These are phyloP conservation scores for Nesidiocoris tenuis DNA, from an alignment of 2,888 invertebrate species.

Conservation along the genomic window DNA sequence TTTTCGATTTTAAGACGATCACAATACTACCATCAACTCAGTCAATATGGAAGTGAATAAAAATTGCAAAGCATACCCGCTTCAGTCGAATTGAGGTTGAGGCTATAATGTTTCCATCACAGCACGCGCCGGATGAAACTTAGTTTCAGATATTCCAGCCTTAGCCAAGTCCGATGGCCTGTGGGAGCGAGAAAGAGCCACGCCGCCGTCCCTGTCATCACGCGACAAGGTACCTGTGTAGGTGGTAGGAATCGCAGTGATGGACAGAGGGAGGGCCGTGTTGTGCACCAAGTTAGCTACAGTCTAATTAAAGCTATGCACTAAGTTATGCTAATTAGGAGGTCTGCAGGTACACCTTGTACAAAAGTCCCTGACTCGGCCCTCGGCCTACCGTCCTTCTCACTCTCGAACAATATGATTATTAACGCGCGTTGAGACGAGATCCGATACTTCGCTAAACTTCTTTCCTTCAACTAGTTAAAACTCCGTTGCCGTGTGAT, in stretches of 20 bases:
- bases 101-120: too few relatives aligned
- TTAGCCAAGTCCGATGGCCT: too few relatives aligned
- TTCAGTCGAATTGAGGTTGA: too few relatives aligned
- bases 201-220: too few relatives aligned
- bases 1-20: too few relatives aligned
- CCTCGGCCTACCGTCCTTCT: not conserved
- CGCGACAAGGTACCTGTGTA: not conserved
- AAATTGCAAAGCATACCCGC: too few relatives aligned
- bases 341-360: conserved; percentile 15
- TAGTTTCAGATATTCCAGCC: too few relatives aligned
- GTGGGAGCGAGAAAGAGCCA: too few relatives aligned
- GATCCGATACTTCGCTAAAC: not conserved
- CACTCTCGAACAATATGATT: not conserved
- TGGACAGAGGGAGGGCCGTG: not conserved
- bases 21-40: too few relatives aligned
- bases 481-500: too few relatives aligned
- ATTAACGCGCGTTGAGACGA: not conserved
- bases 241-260: not conserved
- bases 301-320: conserved; percentile 41
- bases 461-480: not conserved
- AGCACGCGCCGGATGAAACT: too few relatives aligned
- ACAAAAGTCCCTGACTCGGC: conserved; percentile 12
- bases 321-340: conserved; percentile 41
- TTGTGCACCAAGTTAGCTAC: conserved; percentile 20
- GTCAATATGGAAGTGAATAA: too few relatives aligned